Base-by-base conservation (phyloP, 2,888 invertebrate genomes). In the Oscheius sp. region DNA sequence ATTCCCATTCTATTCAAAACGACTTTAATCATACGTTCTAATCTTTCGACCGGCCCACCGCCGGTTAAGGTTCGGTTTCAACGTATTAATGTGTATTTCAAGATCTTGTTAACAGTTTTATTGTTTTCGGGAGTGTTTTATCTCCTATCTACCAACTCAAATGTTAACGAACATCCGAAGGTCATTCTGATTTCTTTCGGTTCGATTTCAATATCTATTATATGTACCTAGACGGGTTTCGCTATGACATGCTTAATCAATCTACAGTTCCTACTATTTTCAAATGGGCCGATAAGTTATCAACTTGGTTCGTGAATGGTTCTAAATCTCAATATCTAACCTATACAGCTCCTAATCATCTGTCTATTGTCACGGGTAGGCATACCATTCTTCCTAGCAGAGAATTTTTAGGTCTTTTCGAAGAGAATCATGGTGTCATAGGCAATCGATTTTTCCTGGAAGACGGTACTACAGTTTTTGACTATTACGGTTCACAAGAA, bases 171-270 rank as follows among this genome's bases (percentile, higher is more conserved):
- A 8, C 45, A 71, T 66, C 74, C 74, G 20, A 75, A 72, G 36
- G 47, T 78, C 2, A 45, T 78, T 2, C 65, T 78, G 17, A 71
- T 78, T 8, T 75, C 75, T 3, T 74, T 78, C 36, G n/a, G n/a
- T n/a, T n/a, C n/a, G n/a, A n/a, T n/a, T n/a, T n/a, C n/a, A n/a
- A n/a, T n/a, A n/a, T n/a, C n/a, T n/a, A n/a, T n/a, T n/a, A n/a
- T n/a, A n/a, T n/a, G n/a, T n/a, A n/a, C n/a, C n/a, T n/a, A n/a
- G 78, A 78, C 38, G 78, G 78, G 0, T 78, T 75, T 57, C 70
- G 75, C 9, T 68, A 74, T 50, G 71, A 74, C 71, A 70, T 78
- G 41, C 67, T 78, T 50, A 68, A 74, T 24, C 61, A 70, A 24
- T 57, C 38, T 32, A 32, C 71, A 74, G 73, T 74, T 33, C 78